A percentile compares a stretch with the other conserved stretches of the same genome.
Conservation (phyloP, 2,888 invertebrate genomes). For the Nomada goodeniana region DNA sequence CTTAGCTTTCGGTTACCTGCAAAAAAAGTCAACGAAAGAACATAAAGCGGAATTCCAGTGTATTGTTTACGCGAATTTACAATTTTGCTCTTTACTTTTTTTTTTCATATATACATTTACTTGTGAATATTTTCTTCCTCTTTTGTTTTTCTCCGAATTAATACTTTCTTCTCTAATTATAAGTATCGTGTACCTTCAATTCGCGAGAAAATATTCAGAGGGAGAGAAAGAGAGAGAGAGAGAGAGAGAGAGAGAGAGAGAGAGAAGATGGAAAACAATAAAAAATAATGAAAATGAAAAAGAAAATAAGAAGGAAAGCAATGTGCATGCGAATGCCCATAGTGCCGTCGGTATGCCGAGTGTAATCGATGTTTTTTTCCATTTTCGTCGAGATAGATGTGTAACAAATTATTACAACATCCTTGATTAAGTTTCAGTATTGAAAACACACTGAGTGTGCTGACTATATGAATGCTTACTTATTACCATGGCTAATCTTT, state of each 20-base stretch:
- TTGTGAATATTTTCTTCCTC: no score
- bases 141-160: no score
- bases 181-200: neutral
- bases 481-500: neutral
- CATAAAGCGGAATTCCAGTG: slow-evolving; percentile 67
- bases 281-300: neutral
- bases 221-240: neutral
- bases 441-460: no score
- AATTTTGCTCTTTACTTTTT: slow-evolving; percentile 8
- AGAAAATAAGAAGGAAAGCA: slow-evolving; percentile 1
- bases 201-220: slow-evolving; percentile 16
- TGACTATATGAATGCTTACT: neutral
- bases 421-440: no score
- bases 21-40: slow-evolving; percentile 80
- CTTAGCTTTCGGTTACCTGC: slow-evolving; percentile 82
- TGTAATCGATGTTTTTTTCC: neutral
- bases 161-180: neutral
- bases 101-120: neutral
- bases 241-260: neutral
- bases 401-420: no score
- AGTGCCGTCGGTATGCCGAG: neutral
- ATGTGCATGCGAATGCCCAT: slow-evolving; percentile 38
- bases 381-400: neutral
- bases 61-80: slow-evolving; percentile 41
- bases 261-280: neutral